Base-by-base conservation (phyloP, 2,797 vertebrate genomes). In the Emydoidea blandingii region DNA sequence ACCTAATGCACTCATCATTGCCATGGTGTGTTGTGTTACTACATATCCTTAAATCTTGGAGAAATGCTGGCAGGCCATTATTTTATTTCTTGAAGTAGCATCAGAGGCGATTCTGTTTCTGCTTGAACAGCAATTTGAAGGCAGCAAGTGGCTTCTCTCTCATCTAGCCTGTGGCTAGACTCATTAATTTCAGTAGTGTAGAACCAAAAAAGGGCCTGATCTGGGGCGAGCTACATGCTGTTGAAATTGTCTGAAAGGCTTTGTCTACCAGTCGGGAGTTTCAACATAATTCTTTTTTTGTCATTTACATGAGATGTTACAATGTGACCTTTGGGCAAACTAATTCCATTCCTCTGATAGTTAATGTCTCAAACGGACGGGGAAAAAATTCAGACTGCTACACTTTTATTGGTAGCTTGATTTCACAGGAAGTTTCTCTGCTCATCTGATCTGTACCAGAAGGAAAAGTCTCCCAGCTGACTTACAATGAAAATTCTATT, bases 171-270 rank as follows among this genome's bases (percentile, higher is more conserved):
- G 12, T 87, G 79, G 65, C n/a, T 65, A 74, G 72, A 65, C 3
- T 95, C 50, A 65, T 96, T 92, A 87, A 87, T 81, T 79, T 94
- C 82, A 91, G 89, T 52, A 87, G 91, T 16, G 8, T 54, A 54
- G 72, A 27, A 85, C 80, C 57, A 34, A 57, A 12, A 82, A 91
- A 85, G 8, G 8, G 12, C 21, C 23, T 57, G 6, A 83, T 94
- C 57, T 85, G 57, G 92, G 14, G 57, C 87, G 25, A 88, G 44
- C 79, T 74, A 57, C 53, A 27, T 85, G 57, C 50, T 83, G 14
- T 83, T 91, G 91, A 93, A 97, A 94, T 72, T 57, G 53, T 2
- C 2, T 1, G 2, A 59, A 89, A 87, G 29, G 10, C 81, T 96
- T 95, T 44, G 4, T 72, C 62, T 62, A 19, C 15, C 8, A 31